Evolutionary conservation across 2,113 vertebrate species (phyloP).

Genomic region (Plectropomus leopardus): DNA sequence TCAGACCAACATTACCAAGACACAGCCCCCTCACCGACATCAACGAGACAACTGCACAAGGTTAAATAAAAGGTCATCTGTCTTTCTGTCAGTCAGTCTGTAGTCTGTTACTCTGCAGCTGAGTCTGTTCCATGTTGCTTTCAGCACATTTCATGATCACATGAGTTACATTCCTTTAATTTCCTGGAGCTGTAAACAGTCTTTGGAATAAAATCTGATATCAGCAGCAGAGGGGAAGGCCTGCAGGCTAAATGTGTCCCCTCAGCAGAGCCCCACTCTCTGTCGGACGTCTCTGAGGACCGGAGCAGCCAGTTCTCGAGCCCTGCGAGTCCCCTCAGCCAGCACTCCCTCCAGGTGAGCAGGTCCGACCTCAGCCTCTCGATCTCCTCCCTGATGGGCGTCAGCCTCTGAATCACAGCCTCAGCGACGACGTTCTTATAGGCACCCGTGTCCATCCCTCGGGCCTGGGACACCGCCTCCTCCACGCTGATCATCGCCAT

Average conservation of each 20-base stretch:
- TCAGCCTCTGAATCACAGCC: conserved; percentile 89
- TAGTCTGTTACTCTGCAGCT: background rate
- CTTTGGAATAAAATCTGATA: background rate
- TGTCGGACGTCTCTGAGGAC: conserved; percentile 87
- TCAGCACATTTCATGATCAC: background rate
- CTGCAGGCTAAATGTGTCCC: background rate
- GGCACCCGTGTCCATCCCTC: conserved; percentile 88
- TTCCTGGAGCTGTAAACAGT: conserved; percentile 1
- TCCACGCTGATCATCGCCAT: conserved; percentile 81
- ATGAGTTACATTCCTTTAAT: background rate
- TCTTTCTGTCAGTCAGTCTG: background rate
- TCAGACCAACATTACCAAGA: background rate
- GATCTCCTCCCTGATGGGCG: conserved; percentile 90
- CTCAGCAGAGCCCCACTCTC: conserved; percentile 90
- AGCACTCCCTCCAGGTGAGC: conserved; percentile 88
- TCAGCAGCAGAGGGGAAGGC: background rate
- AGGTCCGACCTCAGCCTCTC: conserved; percentile 86
- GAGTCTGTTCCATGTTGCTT: background rate
- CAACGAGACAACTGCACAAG: background rate
- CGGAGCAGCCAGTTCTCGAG: conserved; percentile 88
- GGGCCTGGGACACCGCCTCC: conserved; percentile 85
- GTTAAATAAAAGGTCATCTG: background rate
- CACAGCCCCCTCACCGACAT: background rate
- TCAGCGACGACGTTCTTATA: conserved; percentile 94
- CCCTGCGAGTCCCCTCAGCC: conserved; percentile 84